These are phyloP conservation scores for Drosophila demipolita DNA, from an alignment of 2,888 invertebrate genomes.

Conservation along the genomic window DNA sequence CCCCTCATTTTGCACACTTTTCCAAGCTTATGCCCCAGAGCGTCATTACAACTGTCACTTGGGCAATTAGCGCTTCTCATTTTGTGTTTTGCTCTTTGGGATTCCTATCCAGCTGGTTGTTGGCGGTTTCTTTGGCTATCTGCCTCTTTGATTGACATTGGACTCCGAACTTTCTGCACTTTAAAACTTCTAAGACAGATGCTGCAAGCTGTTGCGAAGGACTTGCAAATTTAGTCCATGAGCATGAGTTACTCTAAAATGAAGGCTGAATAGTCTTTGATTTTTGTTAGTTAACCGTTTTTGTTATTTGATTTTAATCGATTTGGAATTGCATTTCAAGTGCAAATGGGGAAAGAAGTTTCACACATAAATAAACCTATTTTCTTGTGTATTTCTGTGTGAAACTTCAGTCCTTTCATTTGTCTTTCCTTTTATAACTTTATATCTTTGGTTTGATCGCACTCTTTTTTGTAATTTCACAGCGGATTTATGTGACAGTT, in stretches of 20 bases:
- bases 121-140: conserved; percentile 26
- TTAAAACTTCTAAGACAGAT: conserved; percentile 43
- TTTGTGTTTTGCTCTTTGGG: conserved; percentile 10
- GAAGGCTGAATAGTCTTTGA: conserved; percentile 11
- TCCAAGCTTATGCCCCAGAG: conserved; percentile 27
- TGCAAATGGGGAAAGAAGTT: not conserved
- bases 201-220: conserved; percentile 38
- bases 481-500: conserved; percentile 7
- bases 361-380: not conserved
- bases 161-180: conserved; percentile 25
- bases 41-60: conserved; percentile 54
- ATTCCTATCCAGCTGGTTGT: conserved; percentile 25
- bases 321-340: conserved; percentile 32
- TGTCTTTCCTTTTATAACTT: not conserved
- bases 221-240: conserved; percentile 37
- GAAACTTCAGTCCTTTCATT: not conserved
- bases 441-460: conserved; percentile 1
- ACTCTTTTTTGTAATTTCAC: not conserved
- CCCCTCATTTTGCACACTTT: not conserved
- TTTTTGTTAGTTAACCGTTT: conserved; percentile 5
- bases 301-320: conserved; percentile 17
- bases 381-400: too few relatives aligned
- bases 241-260: conserved; percentile 28
- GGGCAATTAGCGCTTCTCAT: conserved; percentile 48
- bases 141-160: conserved; percentile 39